These are phyloP conservation scores for Idris sp. DNA, from an alignment of 1,140 invertebrate genomes.

Conservation along the genomic window DNA sequence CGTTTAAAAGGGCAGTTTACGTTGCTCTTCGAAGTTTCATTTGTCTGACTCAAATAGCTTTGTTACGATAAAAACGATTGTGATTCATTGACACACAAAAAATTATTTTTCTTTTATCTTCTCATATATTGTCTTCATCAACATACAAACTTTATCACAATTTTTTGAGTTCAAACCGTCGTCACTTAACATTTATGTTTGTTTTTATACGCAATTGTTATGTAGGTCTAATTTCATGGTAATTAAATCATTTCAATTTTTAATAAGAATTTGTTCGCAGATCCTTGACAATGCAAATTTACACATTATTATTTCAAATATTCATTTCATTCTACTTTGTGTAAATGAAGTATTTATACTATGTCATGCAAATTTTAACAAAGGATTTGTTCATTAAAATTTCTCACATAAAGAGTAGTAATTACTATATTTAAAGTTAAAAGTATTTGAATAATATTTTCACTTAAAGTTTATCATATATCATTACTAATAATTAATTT, in stretches of 20 bases:
- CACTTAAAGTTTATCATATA: too few relatives aligned
- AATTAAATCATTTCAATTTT: slow-evolving; percentile 7
- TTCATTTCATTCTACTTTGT: slow-evolving; percentile 3
- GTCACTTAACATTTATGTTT: too few relatives aligned
- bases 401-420: background rate
- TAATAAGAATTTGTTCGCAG: background rate
- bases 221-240: background rate
- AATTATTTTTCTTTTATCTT: too few relatives aligned
- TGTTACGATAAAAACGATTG: slow-evolving; percentile 8
- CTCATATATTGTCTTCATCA: too few relatives aligned
- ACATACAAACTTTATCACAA: slow-evolving; percentile 1
- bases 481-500: too few relatives aligned
- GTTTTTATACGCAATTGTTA: too few relatives aligned
- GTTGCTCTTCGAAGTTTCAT: slow-evolving; percentile 4
- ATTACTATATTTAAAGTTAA: too few relatives aligned
- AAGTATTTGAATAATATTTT: too few relatives aligned
- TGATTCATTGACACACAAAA: slow-evolving; percentile 18
- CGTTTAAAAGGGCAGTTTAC: slow-evolving; percentile 1
- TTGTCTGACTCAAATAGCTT: slow-evolving; percentile 17
- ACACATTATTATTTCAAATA: slow-evolving; percentile 16
- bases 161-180: slow-evolving; percentile 1
- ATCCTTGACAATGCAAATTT: slow-evolving; percentile 9
- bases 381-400: slow-evolving; percentile 11
- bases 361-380: slow-evolving; percentile 2
- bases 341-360: slow-evolving; percentile 16